Percentiles rank a stretch among this genome's conserved stretches.
phyloP scores from a whole-genome alignment of 2,888 invertebrate species.

The Drosophila nr. perissopoda region DNA sequence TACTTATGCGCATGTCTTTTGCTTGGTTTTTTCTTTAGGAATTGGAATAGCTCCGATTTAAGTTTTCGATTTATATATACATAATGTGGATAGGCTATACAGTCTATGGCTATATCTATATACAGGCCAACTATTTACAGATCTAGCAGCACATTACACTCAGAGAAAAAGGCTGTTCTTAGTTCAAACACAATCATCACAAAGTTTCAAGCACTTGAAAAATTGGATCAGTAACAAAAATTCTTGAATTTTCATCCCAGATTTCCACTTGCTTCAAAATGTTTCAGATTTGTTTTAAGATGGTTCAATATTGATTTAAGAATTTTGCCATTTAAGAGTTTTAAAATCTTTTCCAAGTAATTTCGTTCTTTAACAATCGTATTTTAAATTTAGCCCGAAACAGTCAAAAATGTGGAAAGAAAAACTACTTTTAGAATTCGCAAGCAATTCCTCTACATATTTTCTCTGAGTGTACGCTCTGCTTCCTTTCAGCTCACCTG shows the following conservation, averaged over 20 bases:
- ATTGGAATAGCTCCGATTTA: conserved; percentile 45
- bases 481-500: conserved; percentile 84
- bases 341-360: neutral
- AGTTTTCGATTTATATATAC: conserved; percentile 32
- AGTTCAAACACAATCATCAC: accelerated
- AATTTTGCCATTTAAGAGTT: neutral
- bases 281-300: neutral
- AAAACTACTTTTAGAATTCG: neutral
- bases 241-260: neutral
- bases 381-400: neutral
- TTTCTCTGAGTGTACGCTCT: conserved; percentile 5
- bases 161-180: neutral
- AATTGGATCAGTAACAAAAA: neutral
- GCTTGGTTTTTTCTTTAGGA: conserved; percentile 47
- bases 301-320: neutral
- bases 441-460: neutral
- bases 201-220: neutral
- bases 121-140: conserved; percentile 66
- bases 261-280: neutral
- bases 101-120: conserved; percentile 64
- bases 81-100: conserved; percentile 37
- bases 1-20: conserved; percentile 75
- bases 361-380: neutral
- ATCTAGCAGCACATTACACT: neutral
- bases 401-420: neutral